Percentiles rank a stretch among this genome's conserved stretches.
Conservation (phyloP, 2,797 vertebrate genomes). For the Ctenochaetus hawaiiensis region DNA sequence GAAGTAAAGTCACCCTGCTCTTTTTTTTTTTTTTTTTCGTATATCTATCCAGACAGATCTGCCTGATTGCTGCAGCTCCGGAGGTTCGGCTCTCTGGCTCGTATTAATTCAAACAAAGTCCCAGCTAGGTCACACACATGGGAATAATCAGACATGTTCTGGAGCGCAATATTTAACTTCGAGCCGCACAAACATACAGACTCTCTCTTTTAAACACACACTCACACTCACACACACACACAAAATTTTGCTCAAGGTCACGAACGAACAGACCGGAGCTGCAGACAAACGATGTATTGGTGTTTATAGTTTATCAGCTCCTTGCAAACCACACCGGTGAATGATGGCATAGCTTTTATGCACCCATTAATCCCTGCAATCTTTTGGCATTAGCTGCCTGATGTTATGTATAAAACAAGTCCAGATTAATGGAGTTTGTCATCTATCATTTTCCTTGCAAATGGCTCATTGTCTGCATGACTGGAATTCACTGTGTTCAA, state of each 20-base stretch:
- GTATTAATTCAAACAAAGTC: conserved; percentile 68
- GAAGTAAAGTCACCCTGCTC: conserved; percentile 38
- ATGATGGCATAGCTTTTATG: conserved; percentile 46
- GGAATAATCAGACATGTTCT: conserved; percentile 76
- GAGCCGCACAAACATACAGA: conserved; percentile 40
- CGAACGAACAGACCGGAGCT: not conserved
- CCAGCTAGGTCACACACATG: conserved; percentile 75
- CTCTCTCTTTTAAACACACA: conserved; percentile 24
- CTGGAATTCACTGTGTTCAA: conserved; percentile 36
- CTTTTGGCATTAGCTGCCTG: conserved; percentile 39
- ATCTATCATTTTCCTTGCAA: conserved; percentile 58
- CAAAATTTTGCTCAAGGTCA: conserved; percentile 39
- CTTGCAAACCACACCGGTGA: conserved; percentile 55
- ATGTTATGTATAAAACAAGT: conserved; percentile 65
- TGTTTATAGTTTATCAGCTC: conserved; percentile 60
- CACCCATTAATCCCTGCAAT: conserved; percentile 55
- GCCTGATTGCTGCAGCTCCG: conserved; percentile 64
- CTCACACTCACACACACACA: not conserved
- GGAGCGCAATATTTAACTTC: conserved; percentile 58
- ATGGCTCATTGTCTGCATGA: conserved; percentile 42
- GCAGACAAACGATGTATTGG: conserved; percentile 28
- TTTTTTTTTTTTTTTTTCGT: not conserved
- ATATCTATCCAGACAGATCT: conserved; percentile 50
- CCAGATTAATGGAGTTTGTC: conserved; percentile 61
- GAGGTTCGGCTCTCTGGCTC: conserved; percentile 59